phyloP scores from a whole-genome alignment of 2,797 vertebrate species.

The Tenualosa thibaudeaui region DNA sequence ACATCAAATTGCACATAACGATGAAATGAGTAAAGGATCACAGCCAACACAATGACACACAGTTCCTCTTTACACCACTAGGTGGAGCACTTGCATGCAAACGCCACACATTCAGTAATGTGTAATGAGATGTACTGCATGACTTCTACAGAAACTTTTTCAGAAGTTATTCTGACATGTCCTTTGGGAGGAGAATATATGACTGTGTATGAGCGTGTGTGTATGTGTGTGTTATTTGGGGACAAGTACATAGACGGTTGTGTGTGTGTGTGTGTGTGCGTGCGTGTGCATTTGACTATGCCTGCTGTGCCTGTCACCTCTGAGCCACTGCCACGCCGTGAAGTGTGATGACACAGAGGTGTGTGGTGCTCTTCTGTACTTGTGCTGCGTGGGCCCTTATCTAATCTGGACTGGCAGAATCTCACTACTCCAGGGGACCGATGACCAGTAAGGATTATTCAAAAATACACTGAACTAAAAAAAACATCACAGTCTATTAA shows the following conservation, averaged over 20 bases:
- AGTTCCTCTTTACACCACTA: neutral
- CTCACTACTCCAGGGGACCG: neutral
- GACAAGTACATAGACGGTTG: neutral
- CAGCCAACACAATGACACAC: no score
- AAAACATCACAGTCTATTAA: neutral
- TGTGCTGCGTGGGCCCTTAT: neutral
- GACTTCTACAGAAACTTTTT: neutral
- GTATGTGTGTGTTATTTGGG: no score
- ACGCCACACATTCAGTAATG: neutral
- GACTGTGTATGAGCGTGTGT: neutral
- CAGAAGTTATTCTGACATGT: neutral
- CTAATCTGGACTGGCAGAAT: neutral
- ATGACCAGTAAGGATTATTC: neutral
- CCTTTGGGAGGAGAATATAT: neutral
- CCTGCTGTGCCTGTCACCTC: neutral
- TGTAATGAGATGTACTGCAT: neutral
- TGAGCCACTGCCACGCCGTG: neutral
- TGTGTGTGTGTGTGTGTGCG: constrained; percentile 15
- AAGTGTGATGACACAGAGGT: neutral
- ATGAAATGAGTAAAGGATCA: no score
- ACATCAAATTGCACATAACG: no score
- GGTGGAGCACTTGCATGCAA: neutral
- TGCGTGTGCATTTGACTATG: neutral
- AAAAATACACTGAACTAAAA: neutral
- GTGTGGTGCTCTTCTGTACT: neutral